Evolutionary conservation across 2,113 vertebrate species (phyloP).

Genomic region (Cavia aperea): DNA sequence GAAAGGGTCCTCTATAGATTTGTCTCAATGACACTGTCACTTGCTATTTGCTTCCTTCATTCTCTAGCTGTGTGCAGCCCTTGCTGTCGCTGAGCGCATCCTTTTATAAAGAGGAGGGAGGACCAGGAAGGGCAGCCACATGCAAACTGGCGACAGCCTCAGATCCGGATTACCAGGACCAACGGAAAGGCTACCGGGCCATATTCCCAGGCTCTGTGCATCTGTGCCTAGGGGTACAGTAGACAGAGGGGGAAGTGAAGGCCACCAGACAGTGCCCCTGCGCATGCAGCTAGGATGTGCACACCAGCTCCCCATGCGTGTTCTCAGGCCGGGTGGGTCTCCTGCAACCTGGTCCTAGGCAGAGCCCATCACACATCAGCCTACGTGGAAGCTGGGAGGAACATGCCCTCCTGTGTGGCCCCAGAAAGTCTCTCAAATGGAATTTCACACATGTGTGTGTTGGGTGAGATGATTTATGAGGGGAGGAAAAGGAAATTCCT

Average conservation of each 20-base stretch:
- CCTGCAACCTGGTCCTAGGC: neutral
- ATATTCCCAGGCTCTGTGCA: neutral
- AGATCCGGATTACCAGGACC: neutral
- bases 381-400: conserved; percentile 31
- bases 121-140: conserved; percentile 32
- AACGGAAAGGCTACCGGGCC: neutral
- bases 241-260: neutral
- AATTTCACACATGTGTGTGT: conserved; percentile 58
- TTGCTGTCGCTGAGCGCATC: neutral
- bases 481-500: conserved; percentile 65
- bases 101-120: conserved; percentile 11
- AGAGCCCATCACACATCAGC: conserved; percentile 19
- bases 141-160: neutral
- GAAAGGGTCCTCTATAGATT: neutral
- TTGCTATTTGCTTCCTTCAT: conserved; percentile 53
- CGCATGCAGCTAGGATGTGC: neutral
- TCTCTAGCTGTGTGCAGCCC: neutral
- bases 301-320: neutral
- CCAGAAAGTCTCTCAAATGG: conserved; percentile 38
- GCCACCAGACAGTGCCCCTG: neutral
- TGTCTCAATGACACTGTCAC: neutral
- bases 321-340: neutral
- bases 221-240: neutral
- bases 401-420: conserved; percentile 13
- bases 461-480: conserved; percentile 60